phyloP scores from a whole-genome alignment of 2,888 invertebrate species.

The Diaperis boleti region DNA sequence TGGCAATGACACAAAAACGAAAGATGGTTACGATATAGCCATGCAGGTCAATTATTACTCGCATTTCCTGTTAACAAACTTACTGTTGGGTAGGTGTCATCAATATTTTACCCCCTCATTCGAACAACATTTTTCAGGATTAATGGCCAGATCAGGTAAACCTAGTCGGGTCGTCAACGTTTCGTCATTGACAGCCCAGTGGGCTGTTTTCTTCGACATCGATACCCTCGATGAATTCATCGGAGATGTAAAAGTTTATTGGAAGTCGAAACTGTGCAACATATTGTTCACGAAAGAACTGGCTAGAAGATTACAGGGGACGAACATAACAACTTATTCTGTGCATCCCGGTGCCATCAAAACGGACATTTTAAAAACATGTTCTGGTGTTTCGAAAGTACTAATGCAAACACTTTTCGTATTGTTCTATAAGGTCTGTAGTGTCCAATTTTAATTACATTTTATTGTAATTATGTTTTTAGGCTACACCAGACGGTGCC shows the following conservation, averaged over 20 bases:
- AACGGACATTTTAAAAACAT: slow-evolving; percentile 56
- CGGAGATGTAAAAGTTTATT: slow-evolving; percentile 21
- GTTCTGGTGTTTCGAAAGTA: slow-evolving; percentile 7
- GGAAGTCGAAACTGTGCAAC: slow-evolving; percentile 45
- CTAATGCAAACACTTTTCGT: slow-evolving; percentile 52
- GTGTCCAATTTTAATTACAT: neutral
- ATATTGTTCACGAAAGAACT: slow-evolving; percentile 46
- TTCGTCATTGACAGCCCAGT: slow-evolving; percentile 33
- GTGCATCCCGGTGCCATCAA: slow-evolving; percentile 49
- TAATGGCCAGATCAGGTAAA: slow-evolving; percentile 41
- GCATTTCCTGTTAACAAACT: slow-evolving; percentile 76
- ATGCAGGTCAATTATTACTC: slow-evolving; percentile 80
- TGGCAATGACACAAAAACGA: slow-evolving; percentile 65
- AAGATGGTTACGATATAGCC: slow-evolving; percentile 73
- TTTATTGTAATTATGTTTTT: slow-evolving; percentile 1
- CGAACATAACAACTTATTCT: slow-evolving; percentile 42
- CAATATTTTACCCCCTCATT: neutral
- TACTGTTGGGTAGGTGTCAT: slow-evolving; percentile 55
- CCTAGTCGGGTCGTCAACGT: slow-evolving; percentile 43
- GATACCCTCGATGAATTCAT: slow-evolving; percentile 32
- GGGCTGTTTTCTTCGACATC: slow-evolving; percentile 32
- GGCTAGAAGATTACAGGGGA: slow-evolving; percentile 41
- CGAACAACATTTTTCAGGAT: slow-evolving; percentile 28
- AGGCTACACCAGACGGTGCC: slow-evolving; percentile 48
- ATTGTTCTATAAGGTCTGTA: neutral